Conservation (phyloP, 2,888 invertebrate species). For the Pegoplata infirma region DNA sequence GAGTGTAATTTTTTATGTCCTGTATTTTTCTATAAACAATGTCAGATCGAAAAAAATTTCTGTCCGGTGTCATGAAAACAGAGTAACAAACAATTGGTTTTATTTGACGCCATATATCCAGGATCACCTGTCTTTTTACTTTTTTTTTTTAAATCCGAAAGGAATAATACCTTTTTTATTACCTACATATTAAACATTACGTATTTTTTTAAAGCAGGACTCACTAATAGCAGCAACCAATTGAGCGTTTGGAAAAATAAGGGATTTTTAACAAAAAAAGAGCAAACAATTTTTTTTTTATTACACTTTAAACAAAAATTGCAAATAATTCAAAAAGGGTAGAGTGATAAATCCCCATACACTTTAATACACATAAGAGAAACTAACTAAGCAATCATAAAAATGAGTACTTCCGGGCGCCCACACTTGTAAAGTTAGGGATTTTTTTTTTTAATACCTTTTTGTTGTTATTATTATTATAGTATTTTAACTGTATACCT, state of each 20-base stretch:
- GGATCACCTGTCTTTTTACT: too few relatives aligned
- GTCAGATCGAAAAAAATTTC: too few relatives aligned
- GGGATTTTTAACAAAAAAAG: slow-evolving; percentile 29
- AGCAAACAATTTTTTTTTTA: slow-evolving; percentile 3
- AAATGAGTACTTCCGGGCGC: background rate
- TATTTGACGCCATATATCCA: too few relatives aligned
- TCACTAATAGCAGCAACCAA: slow-evolving; percentile 9
- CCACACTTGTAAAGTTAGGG: background rate
- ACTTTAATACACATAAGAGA: background rate
- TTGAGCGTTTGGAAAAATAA: slow-evolving; percentile 7
- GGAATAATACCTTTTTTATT: background rate
- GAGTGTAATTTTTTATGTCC: too few relatives aligned
- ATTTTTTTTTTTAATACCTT: background rate
- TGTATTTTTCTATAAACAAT: too few relatives aligned
- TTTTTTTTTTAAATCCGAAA: background rate
- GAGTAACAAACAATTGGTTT: too few relatives aligned
- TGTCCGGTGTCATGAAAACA: too few relatives aligned
- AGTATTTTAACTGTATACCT: slow-evolving; percentile 23
- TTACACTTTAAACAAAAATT: background rate
- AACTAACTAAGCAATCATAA: slow-evolving; percentile 5
- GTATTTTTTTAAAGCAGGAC: background rate
- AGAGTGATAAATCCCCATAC: background rate
- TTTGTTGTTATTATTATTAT: slow-evolving; percentile 1
- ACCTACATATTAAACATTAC: slow-evolving; percentile 5
- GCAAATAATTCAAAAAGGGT: background rate